Evolutionary conservation across 2,113 vertebrate species (phyloP).

Genomic region (Silurus meridionalis): DNA sequence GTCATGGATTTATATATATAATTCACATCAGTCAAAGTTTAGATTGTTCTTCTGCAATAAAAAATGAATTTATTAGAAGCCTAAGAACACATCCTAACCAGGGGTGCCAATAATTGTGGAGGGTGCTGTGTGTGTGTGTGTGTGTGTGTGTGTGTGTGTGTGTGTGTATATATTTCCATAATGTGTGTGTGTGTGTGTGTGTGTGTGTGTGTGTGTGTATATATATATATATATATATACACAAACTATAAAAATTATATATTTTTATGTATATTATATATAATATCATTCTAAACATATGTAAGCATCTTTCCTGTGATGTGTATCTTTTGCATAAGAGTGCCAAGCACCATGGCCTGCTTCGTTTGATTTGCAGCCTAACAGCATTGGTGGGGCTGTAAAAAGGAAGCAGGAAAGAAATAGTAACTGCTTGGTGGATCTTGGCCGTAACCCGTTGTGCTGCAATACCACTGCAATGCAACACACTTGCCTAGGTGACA

Average conservation of each 20-base stretch:
- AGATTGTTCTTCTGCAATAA: too few species aligned
- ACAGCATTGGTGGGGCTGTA: constrained; percentile 46
- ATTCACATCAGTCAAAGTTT: too few species aligned
- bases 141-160: too few species aligned
- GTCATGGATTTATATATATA: too few species aligned
- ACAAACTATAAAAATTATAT: too few species aligned
- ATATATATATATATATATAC: background rate
- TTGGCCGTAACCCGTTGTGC: constrained; percentile 62
- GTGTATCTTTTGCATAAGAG: constrained; percentile 10
- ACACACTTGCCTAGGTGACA: constrained; percentile 57
- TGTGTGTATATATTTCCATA: too few species aligned
- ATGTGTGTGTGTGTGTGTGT: too few species aligned
- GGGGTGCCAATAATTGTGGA: too few species aligned
- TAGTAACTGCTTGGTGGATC: constrained; percentile 49
- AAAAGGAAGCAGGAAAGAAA: background rate
- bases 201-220: background rate
- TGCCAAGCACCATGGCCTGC: background rate
- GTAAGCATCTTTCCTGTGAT: background rate
- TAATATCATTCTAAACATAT: background rate
- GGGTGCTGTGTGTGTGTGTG: too few species aligned
- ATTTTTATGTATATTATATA: too few species aligned
- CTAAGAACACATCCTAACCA: too few species aligned
- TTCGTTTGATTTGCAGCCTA: constrained; percentile 39
- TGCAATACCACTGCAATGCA: constrained; percentile 72
- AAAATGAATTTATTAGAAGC: too few species aligned